Evolutionary conservation across 1,140 invertebrate genomes (phyloP), one percentile per base, ranked within the genome.

Genomic region (Nilaparvata lugens): DNA sequence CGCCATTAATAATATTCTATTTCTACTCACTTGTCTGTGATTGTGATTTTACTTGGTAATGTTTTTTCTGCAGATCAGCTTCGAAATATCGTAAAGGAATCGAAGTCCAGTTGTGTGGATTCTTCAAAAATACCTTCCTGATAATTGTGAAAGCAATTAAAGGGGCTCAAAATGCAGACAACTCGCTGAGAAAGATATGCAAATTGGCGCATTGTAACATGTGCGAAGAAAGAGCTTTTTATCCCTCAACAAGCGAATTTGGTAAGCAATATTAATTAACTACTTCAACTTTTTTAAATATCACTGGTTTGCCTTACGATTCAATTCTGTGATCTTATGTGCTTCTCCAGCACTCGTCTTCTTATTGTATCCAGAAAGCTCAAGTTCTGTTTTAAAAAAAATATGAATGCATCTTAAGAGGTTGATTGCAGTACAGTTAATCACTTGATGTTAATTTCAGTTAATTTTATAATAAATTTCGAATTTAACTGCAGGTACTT

Each of bases 401-500:
- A n/a, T n/a, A n/a, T n/a, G n/a, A n/a, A n/a, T n/a, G n/a, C n/a
- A n/a, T n/a, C n/a, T n/a, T n/a, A n/a, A n/a, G n/a, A n/a, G n/a
- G n/a, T n/a, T n/a, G n/a, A n/a, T n/a, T n/a, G n/a, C n/a, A n/a
- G n/a, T n/a, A n/a, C n/a, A n/a, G n/a, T n/a, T n/a, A n/a, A n/a
- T n/a, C n/a, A n/a, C n/a, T n/a, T n/a, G n/a, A n/a, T n/a, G n/a
- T n/a, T n/a, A n/a, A n/a, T n/a, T n/a, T n/a, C n/a, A n/a, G n/a
- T n/a, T n/a, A n/a, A n/a, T n/a, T n/a, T n/a, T n/a, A n/a, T n/a
- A n/a, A n/a, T n/a, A n/a, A n/a, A n/a, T n/a, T n/a, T n/a, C n/a
- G n/a, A n/a, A n/a, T n/a, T n/a, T n/a, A 19, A 61, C 63, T 59
- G 14, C 66, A 75, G 74, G 55, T 72, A 69, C 62, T 28, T 76